A percentile compares a stretch with the other conserved stretches of the same genome.
Evolutionary conservation across 2,888 invertebrate genomes (phyloP).

Genomic region (Agonopterix heracliana): DNA sequence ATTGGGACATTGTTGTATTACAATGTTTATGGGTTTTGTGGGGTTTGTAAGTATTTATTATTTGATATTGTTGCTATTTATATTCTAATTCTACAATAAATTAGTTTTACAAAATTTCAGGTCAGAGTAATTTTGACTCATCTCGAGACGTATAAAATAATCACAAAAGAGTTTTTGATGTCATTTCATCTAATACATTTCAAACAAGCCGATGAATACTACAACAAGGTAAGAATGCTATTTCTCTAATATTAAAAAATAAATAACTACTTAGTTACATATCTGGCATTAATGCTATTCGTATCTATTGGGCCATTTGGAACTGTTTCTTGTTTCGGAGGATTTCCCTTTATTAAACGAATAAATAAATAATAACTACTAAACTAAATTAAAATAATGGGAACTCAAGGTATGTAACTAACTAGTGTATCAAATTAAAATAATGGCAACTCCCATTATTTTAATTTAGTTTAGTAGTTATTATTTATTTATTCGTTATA

Average conservation of each 20-base stretch:
- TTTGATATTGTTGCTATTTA: no score
- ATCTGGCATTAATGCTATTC: no score
- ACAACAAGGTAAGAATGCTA: not conserved
- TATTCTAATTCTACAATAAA: not conserved
- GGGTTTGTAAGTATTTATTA: not conserved
- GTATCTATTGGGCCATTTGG: no score
- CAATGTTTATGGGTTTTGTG: not conserved
- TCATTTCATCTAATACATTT: not conserved
- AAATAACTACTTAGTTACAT: not conserved
- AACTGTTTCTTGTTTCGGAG: no score
- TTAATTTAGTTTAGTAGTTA: no score
- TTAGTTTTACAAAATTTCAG: not conserved
- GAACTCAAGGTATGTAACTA: no score
- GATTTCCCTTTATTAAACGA: no score
- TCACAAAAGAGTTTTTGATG: not conserved
- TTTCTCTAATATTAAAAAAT: not conserved
- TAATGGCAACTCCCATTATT: no score
- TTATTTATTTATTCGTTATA: no score
- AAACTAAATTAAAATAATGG: no score
- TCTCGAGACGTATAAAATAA: not conserved
- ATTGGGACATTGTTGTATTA: not conserved
- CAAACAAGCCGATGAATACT: not conserved
- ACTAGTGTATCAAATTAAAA: no score
- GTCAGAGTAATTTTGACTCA: not conserved
- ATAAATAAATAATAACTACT: no score